These are phyloP conservation scores for Equus quagga DNA, from an alignment of 2,113 vertebrate species.

Conservation along the genomic window DNA sequence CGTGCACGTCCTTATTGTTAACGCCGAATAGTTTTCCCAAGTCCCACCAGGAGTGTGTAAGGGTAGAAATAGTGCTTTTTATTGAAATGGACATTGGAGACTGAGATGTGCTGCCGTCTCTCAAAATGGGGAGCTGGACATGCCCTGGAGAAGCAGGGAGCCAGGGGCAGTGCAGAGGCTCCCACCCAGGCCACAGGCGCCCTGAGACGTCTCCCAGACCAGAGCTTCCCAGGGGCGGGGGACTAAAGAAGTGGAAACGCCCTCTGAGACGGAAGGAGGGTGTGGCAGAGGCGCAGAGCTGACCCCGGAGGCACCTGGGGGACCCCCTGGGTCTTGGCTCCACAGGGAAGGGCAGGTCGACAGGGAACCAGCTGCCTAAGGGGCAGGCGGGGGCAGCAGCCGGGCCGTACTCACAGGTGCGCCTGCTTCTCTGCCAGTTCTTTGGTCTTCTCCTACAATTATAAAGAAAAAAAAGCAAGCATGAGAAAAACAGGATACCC, in stretches of 20 bases:
- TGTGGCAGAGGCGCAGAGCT: neutral
- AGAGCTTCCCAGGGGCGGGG: neutral
- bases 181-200: fast-evolving
- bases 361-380: neutral
- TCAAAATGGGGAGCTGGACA: fast-evolving
- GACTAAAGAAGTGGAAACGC: fast-evolving
- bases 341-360: fast-evolving
- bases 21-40: fast-evolving
- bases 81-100: fast-evolving
- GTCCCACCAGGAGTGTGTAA: fast-evolving
- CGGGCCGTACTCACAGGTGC: conserved; percentile 93
- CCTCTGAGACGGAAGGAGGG: fast-evolving
- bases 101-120: fast-evolving
- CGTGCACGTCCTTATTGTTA: fast-evolving
- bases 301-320: fast-evolving
- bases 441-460: conserved; percentile 95
- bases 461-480: conserved; percentile 60
- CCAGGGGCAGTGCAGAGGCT: fast-evolving
- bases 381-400: fast-evolving
- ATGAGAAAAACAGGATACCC: neutral
- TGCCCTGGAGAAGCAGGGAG: neutral
- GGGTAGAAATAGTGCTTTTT: fast-evolving
- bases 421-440: conserved; percentile 98
- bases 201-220: neutral
- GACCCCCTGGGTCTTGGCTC: neutral